Evolutionary conservation across 1,140 invertebrate genomes (phyloP).

Genomic region (Drosophila parabipectinata): DNA sequence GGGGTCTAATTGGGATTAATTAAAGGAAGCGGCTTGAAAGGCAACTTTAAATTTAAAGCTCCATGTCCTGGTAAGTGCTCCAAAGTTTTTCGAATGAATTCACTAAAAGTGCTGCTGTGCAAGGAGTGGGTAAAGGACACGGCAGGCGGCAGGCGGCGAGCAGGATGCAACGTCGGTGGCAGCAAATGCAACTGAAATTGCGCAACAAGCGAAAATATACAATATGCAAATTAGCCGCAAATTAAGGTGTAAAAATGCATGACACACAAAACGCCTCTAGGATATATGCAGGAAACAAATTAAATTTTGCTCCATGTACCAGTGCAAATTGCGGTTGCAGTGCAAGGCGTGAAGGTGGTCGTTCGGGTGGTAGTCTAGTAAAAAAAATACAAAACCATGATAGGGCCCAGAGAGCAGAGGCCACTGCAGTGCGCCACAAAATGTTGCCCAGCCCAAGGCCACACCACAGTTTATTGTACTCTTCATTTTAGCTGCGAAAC

Average conservation of each 20-base stretch:
- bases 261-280: slow-evolving; percentile 77
- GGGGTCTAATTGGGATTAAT: neutral
- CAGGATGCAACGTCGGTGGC: slow-evolving; percentile 19
- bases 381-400: slow-evolving; percentile 27
- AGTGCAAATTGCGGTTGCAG: slow-evolving; percentile 55
- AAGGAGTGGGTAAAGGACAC: slow-evolving; percentile 12
- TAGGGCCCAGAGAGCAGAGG: slow-evolving; percentile 11
- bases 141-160: neutral
- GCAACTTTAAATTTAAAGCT: slow-evolving; percentile 5
- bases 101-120: slow-evolving; percentile 11
- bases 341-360: slow-evolving; percentile 25
- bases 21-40: neutral
- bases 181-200: slow-evolving; percentile 63
- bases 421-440: slow-evolving; percentile 44
- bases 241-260: slow-evolving; percentile 82
- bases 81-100: slow-evolving; percentile 20
- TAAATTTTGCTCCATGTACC: slow-evolving; percentile 55
- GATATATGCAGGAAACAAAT: slow-evolving; percentile 73
- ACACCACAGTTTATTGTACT: slow-evolving; percentile 28
- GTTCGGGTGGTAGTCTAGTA: neutral
- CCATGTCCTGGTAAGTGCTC: slow-evolving; percentile 1
- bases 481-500: slow-evolving; percentile 2
- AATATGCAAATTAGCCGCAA: slow-evolving; percentile 78
- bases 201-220: slow-evolving; percentile 72
- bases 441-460: slow-evolving; percentile 20